Conservation (phyloP, 2,113 vertebrate genomes). For the Tenrec ecaudatus region DNA sequence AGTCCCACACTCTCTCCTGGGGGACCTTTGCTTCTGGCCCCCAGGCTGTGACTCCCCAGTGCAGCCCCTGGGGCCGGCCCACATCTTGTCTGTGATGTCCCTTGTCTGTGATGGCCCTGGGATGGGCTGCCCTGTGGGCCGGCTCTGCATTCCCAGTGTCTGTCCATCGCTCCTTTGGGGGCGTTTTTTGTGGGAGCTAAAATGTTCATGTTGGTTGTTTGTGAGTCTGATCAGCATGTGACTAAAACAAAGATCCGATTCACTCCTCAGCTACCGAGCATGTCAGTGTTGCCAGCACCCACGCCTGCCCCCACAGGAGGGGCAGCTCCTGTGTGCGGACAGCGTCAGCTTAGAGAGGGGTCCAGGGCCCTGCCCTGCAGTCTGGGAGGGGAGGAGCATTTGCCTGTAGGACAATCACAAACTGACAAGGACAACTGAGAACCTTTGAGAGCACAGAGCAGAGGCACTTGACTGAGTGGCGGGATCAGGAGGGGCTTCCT, state of each 20-base stretch:
- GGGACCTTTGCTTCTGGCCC: background rate
- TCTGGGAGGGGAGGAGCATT: background rate
- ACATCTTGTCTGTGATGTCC: background rate
- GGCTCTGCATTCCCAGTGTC: background rate
- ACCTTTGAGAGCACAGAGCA: background rate
- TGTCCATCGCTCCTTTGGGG: background rate
- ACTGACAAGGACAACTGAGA: slow-evolving; percentile 2
- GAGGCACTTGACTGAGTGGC: background rate
- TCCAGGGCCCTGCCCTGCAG: background rate
- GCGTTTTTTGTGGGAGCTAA: background rate
- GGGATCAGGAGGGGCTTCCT: slow-evolving; percentile 11
- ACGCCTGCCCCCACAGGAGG: background rate
- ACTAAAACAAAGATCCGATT: no score
- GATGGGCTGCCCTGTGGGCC: background rate
- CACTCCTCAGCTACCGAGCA: background rate
- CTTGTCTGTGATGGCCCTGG: no score
- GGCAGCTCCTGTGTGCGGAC: background rate
- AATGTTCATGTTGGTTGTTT: background rate
- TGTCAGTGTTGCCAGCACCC: background rate
- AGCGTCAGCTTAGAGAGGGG: background rate
- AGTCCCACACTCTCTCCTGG: background rate
- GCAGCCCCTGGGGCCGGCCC: background rate
- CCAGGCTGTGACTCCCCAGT: background rate
- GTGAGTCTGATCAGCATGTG: background rate
- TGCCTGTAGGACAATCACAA: slow-evolving; percentile 31